Evolutionary conservation across 1,140 invertebrate species (phyloP).

Genomic region (Formica selysi): DNA sequence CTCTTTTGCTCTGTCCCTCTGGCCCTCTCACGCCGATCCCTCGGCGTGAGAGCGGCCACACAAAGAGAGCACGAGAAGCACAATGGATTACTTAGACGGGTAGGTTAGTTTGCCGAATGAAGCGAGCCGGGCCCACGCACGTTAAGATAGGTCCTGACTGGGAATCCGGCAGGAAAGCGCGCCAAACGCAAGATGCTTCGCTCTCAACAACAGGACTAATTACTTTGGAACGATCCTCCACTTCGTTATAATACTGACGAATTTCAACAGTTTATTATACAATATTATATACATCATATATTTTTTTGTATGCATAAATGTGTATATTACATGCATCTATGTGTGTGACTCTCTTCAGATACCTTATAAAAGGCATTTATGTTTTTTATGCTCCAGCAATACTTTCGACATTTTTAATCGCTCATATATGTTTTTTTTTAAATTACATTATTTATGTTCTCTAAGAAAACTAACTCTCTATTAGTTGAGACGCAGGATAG

Average conservation of each 20-base stretch:
- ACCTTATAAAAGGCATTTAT: too few relatives aligned
- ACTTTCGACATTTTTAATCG: background rate
- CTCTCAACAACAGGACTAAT: background rate
- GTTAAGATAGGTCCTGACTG: slow-evolving; percentile 85
- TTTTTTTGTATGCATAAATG: background rate
- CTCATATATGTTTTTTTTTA: background rate
- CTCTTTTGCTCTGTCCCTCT: slow-evolving; percentile 70
- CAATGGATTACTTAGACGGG: slow-evolving; percentile 85
- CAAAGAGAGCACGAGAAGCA: slow-evolving; percentile 82
- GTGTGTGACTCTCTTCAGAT: background rate
- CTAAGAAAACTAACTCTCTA: slow-evolving; percentile 2
- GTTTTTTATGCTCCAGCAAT: too few relatives aligned
- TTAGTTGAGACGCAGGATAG: background rate
- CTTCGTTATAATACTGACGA: slow-evolving; percentile 35
- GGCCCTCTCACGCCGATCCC: slow-evolving; percentile 74
- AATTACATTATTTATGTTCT: slow-evolving; percentile 17
- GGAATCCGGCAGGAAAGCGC: slow-evolving; percentile 75
- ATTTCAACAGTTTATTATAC: background rate
- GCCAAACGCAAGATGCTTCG: slow-evolving; percentile 68
- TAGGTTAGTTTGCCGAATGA: slow-evolving; percentile 84
- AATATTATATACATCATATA: too few relatives aligned
- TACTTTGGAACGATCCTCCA: slow-evolving; percentile 9
- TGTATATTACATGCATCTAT: too few relatives aligned
- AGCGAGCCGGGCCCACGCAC: slow-evolving; percentile 81
- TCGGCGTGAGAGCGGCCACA: slow-evolving; percentile 81